Base-by-base conservation (phyloP, 1,140 invertebrate genomes). In the Wasmannia auropunctata region DNA sequence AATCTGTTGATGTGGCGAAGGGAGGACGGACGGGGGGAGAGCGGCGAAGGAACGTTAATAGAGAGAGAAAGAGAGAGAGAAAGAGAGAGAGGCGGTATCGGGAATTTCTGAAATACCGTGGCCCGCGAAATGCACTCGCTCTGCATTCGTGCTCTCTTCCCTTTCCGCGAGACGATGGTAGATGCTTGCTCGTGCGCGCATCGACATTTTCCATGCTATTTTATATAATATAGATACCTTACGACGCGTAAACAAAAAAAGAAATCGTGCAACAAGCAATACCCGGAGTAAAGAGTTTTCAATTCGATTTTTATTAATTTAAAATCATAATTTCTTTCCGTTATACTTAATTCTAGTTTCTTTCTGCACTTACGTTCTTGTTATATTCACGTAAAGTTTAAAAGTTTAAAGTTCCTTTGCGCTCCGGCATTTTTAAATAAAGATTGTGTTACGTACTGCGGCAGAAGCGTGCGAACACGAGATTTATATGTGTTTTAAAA, bases 81-180 rank as follows among this genome's bases (percentile, higher is more conserved):
- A n/a, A 65, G 60, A 88, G 81, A 86, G 75, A 87, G 79, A 65
- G 63, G 60, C 31, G 77, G 65, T 90, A 91, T 90, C 88, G 88
- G 77, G 86, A 86, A 90, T 90, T 90, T 90, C 89, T 90, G 83
- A 90, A 88, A 90, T 90, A 90, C 89, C 88, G 49, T 88, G 77
- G 76, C 77, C 86, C 81, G 86, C 87, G 86, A 90, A 90, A 90
- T 90, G 89, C 88, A 90, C 89, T 90, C 85, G 83, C 77, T 87
- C 81, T 77, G 86, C 88, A 90, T 90, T 90, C 85, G 86, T 90
- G 88, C 58, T 58, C 34, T 84, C 67, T 60, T 69, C 54, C 28
- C 43, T 34, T 5, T 14, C 40, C 28, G 54, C 54, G 16, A 25
- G 2, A 0, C 72, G 25, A 28, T 49, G 25, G 31, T 40, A 46